These are phyloP conservation scores for Pomatostomus ruficeps DNA, from an alignment of 2,113 vertebrate genomes.

Conservation along the genomic window DNA sequence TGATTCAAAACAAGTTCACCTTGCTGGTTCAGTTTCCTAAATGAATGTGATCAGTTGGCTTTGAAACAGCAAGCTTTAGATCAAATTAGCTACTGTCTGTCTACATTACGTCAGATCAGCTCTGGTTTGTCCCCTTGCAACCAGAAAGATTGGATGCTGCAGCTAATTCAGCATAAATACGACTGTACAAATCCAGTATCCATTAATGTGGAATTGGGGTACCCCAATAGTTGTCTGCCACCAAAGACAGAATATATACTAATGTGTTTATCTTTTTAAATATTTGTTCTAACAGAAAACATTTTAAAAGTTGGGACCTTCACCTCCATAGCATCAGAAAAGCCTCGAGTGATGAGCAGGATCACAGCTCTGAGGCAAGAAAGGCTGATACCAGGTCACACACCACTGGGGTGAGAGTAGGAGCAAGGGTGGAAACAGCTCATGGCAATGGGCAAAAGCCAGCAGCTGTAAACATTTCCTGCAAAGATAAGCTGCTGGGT, in stretches of 20 bases:
- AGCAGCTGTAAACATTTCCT: background rate
- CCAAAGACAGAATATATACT: background rate
- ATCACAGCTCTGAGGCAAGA: background rate
- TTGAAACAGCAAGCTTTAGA: background rate
- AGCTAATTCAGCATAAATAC: background rate
- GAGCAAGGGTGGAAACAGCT: background rate
- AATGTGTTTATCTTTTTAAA: background rate
- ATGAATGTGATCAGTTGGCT: background rate
- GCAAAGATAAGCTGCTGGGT: background rate
- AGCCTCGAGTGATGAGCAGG: background rate
- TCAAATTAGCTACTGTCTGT: background rate
- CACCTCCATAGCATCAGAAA: background rate
- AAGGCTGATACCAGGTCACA: background rate
- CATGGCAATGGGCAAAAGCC: background rate
- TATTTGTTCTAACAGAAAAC: background rate
- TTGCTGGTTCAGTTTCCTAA: background rate
- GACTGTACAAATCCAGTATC: background rate
- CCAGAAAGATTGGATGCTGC: background rate
- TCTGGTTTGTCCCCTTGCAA: background rate
- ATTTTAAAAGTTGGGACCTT: background rate
- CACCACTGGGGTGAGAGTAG: background rate
- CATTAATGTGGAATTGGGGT: background rate
- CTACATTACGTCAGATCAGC: background rate
- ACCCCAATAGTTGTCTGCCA: background rate
- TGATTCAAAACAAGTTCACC: background rate